These are phyloP conservation scores for Chrysomela aeneicollis DNA, from an alignment of 2,888 invertebrate species.

Conservation along the genomic window DNA sequence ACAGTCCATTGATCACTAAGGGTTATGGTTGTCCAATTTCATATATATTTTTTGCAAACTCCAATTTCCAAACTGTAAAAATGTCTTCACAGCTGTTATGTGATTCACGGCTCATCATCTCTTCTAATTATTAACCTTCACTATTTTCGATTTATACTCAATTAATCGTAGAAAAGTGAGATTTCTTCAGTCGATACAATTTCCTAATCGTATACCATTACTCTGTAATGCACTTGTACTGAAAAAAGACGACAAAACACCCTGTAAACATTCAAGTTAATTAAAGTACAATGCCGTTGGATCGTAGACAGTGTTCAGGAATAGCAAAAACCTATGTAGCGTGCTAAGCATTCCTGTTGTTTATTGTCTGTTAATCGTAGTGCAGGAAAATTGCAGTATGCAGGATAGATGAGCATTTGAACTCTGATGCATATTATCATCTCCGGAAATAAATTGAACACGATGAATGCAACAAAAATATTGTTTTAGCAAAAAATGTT, in stretches of 20 bases:
- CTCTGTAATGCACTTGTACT: conserved; percentile 20
- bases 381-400: neutral
- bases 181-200: neutral
- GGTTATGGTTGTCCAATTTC: too few species aligned
- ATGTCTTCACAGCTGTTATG: too few species aligned
- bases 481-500: too few species aligned
- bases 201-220: conserved; percentile 20
- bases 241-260: conserved; percentile 28
- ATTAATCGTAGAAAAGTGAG: neutral
- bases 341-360: neutral
- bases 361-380: conserved; percentile 6
- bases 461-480: too few species aligned
- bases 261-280: conserved; percentile 30
- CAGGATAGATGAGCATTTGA: too few species aligned
- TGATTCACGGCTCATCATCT: too few species aligned
- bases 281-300: conserved; percentile 24
- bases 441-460: too few species aligned
- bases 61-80: too few species aligned
- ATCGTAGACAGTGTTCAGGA: conserved; percentile 14
- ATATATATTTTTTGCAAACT: too few species aligned
- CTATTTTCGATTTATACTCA: neutral
- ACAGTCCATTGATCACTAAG: too few species aligned
- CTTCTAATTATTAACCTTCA: too few species aligned
- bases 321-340: conserved; percentile 15
- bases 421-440: too few species aligned